Conservation (phyloP, 2,113 vertebrate species). For the Vulpes vulpes region DNA sequence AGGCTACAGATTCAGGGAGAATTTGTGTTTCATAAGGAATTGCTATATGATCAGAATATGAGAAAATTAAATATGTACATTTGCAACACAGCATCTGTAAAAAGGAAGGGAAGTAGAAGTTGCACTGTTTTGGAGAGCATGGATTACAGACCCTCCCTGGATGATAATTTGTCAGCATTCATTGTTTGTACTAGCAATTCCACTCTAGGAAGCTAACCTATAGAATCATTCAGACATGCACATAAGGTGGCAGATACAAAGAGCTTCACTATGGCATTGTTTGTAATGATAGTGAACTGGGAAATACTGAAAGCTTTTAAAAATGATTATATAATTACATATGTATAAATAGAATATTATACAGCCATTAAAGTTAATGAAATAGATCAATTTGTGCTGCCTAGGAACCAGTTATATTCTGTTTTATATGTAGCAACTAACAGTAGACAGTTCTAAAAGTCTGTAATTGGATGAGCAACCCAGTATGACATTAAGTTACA, state of each 20-base stretch:
- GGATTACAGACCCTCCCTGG: neutral
- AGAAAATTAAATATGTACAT: neutral
- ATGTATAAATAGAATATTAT: neutral
- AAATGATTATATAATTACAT: neutral
- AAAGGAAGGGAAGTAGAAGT: neutral
- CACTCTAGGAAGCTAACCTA: neutral
- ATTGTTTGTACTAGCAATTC: neutral
- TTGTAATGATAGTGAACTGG: neutral
- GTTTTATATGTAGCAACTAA: neutral
- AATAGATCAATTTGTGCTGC: neutral
- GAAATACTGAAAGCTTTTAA: neutral
- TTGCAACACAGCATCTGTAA: neutral
- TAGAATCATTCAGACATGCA: neutral
- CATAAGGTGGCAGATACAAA: neutral
- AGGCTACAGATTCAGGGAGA: neutral
- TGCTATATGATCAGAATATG: neutral
- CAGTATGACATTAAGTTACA: neutral
- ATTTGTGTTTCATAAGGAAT: neutral
- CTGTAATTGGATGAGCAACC: neutral
- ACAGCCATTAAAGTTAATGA: neutral
- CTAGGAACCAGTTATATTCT: neutral
- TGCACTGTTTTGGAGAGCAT: neutral
- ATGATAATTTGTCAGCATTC: neutral
- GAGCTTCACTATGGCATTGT: neutral
- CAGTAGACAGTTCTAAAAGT: neutral